Conservation (phyloP, 2,797 vertebrate genomes). For the Fratercula arctica region DNA sequence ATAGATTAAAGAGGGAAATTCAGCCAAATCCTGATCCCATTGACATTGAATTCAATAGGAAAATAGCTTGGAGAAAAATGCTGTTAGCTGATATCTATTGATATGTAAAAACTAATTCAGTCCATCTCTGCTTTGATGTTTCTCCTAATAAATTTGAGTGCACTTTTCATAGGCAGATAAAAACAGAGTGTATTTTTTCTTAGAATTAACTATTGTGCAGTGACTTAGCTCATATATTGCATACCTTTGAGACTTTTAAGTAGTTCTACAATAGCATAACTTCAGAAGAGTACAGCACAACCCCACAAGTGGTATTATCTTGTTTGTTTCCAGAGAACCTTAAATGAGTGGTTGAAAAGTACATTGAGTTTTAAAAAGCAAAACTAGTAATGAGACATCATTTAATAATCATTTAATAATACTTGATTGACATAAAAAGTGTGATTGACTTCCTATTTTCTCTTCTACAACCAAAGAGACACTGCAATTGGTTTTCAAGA, state of each 20-base stretch:
- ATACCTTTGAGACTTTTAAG: slow-evolving; percentile 13
- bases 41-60: slow-evolving; percentile 47
- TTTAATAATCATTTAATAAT: slow-evolving; percentile 49
- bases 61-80: slow-evolving; percentile 38
- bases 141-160: slow-evolving; percentile 52
- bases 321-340: neutral
- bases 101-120: slow-evolving; percentile 67
- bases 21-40: slow-evolving; percentile 39
- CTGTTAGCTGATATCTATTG: slow-evolving; percentile 49
- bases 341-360: slow-evolving; percentile 15
- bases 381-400: slow-evolving; percentile 12
- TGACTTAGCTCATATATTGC: slow-evolving; percentile 22
- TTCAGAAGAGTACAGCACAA: neutral
- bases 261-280: neutral
- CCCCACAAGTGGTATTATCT: neutral
- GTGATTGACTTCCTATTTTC: neutral
- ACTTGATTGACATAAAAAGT: neutral
- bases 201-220: slow-evolving; percentile 2
- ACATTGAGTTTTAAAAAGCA: slow-evolving; percentile 20
- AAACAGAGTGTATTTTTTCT: slow-evolving; percentile 30
- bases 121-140: slow-evolving; percentile 54
- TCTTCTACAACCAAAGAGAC: neutral
- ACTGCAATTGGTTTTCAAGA: neutral
- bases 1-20: slow-evolving; percentile 40
- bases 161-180: slow-evolving; percentile 39